These are phyloP conservation scores for Cyclura pinguis DNA, from an alignment of 2,797 vertebrate species.

Conservation along the genomic window DNA sequence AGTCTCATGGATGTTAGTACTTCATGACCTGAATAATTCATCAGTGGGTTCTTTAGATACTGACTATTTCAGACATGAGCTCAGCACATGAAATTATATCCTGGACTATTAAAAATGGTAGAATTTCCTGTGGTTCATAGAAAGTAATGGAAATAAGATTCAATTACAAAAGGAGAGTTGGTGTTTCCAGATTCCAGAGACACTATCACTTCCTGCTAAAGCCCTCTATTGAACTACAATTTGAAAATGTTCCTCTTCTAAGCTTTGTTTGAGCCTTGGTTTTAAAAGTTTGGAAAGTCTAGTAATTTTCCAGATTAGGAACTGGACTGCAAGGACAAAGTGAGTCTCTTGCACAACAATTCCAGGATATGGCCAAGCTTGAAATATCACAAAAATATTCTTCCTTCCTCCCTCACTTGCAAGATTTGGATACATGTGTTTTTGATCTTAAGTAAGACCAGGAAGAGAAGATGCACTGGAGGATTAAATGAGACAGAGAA, in stretches of 20 bases:
- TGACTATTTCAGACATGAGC: neutral
- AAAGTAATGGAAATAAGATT: constrained; percentile 14
- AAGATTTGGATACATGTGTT: constrained; percentile 36
- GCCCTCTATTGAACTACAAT: neutral
- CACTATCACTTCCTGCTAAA: constrained; percentile 22
- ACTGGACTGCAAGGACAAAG: neutral
- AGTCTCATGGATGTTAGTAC: neutral
- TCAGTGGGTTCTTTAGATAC: neutral
- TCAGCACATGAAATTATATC: constrained; percentile 13
- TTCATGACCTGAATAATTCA: neutral
- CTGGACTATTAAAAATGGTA: constrained; percentile 14
- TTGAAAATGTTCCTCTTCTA: neutral
- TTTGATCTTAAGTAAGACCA: constrained; percentile 28
- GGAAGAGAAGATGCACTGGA: neutral
- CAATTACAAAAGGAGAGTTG: neutral
- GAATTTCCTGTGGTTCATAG: constrained; percentile 8
- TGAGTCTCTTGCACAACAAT: constrained; percentile 8
- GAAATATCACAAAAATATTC: constrained; percentile 21
- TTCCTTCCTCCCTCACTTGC: neutral
- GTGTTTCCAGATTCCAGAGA: neutral
- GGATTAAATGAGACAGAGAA: neutral
- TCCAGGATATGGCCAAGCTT: constrained; percentile 10
- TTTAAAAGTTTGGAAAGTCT: constrained; percentile 29
- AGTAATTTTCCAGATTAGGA: constrained; percentile 28
- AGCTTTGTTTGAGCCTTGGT: neutral